Percentiles rank a stretch among this genome's conserved stretches.
Conservation (phyloP, 1,140 invertebrate genomes). For the Aphaenogaster ashmeadi region DNA sequence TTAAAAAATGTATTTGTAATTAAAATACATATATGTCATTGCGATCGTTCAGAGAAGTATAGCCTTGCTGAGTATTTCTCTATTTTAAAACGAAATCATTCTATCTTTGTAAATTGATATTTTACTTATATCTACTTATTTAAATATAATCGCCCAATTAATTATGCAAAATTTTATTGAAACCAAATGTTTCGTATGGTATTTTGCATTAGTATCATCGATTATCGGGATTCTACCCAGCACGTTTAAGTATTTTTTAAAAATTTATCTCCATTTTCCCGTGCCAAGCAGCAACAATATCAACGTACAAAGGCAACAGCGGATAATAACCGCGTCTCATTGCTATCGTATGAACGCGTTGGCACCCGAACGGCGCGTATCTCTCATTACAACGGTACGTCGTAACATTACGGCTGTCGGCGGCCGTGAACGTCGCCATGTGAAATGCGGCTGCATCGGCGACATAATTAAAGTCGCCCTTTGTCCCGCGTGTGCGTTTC, state of each 20-base stretch:
- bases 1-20: neutral
- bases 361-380: conserved; percentile 37
- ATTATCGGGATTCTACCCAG: neutral
- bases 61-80: neutral
- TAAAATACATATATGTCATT: neutral
- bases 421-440: conserved; percentile 33
- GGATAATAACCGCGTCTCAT: conserved; percentile 33
- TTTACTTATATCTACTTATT: neutral
- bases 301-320: conserved; percentile 9
- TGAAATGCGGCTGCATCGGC: conserved; percentile 57
- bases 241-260: neutral
- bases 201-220: neutral
- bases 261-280: conserved; percentile 8
- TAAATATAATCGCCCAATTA: neutral
- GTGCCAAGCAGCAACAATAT: conserved; percentile 12
- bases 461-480: conserved; percentile 60
- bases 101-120: neutral
- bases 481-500: conserved; percentile 38
- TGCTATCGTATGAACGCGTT: neutral
- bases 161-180: neutral
- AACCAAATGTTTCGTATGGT: neutral
- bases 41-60: neutral
- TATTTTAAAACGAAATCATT: neutral
- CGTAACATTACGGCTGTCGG: conserved; percentile 48
- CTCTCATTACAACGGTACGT: conserved; percentile 40